Conservation (phyloP, 1,140 invertebrate species). For the Hyposmocoma kahamanoa region DNA sequence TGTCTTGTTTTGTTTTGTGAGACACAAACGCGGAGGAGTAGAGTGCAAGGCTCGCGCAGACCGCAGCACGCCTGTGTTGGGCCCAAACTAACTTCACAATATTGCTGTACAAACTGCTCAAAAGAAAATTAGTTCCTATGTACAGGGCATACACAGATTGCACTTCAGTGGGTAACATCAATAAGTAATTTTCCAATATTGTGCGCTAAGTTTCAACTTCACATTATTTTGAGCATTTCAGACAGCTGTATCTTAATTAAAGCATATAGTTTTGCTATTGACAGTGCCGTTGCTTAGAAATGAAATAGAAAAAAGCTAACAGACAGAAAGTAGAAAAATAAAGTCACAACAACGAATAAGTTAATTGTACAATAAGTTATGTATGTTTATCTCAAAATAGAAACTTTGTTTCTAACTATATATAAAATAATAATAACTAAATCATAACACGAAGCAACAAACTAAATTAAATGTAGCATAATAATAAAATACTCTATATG, state of each 20-base stretch:
- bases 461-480: conserved; percentile 59
- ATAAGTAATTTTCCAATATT: conserved; percentile 64
- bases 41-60: background rate
- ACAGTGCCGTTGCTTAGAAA: conserved; percentile 43
- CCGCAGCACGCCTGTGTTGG: conserved; percentile 1
- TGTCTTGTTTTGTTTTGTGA: too few species aligned
- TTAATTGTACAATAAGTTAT: conserved; percentile 55
- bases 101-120: conserved; percentile 50
- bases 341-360: conserved; percentile 70
- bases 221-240: conserved; percentile 65
- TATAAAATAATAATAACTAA: conserved; percentile 63
- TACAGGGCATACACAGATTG: conserved; percentile 57
- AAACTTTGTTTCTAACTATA: conserved; percentile 68
- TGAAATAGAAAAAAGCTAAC: conserved; percentile 31
- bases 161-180: conserved; percentile 59
- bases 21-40: too few species aligned
- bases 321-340: conserved; percentile 39
- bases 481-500: conserved; percentile 60
- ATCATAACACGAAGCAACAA: conserved; percentile 69
- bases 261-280: conserved; percentile 70
- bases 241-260: conserved; percentile 62
- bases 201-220: conserved; percentile 69
- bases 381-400: conserved; percentile 48
- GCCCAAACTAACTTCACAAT: conserved; percentile 25
- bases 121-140: conserved; percentile 46